These are phyloP conservation scores for Oegoconia quadripuncta DNA, from an alignment of 2,888 invertebrate genomes.

Conservation along the genomic window DNA sequence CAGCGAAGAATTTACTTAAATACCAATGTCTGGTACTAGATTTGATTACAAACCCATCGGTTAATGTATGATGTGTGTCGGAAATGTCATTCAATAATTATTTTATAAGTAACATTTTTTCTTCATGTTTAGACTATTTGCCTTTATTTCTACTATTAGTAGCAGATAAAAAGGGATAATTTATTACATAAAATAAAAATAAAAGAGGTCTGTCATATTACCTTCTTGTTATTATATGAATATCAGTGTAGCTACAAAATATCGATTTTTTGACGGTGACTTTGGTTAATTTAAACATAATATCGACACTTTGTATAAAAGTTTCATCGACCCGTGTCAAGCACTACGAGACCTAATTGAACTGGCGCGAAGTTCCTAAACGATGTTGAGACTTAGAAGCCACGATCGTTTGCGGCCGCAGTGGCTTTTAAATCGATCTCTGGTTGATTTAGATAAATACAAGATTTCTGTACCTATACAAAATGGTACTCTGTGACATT, in stretches of 20 bases:
- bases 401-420: constrained; percentile 22
- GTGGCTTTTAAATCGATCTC: constrained; percentile 20
- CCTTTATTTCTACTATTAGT: neutral
- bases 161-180: neutral
- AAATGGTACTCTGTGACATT: too few relatives aligned
- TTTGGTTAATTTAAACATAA: constrained; percentile 2
- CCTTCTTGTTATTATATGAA: too few relatives aligned
- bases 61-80: too few relatives aligned
- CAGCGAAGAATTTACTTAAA: too few relatives aligned
- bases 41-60: too few relatives aligned
- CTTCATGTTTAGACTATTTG: too few relatives aligned
- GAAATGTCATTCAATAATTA: too few relatives aligned
- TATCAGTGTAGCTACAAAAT: neutral
- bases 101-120: too few relatives aligned
- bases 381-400: constrained; percentile 23
- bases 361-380: constrained; percentile 25
- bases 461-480: neutral
- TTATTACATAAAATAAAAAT: neutral
- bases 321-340: constrained; percentile 27
- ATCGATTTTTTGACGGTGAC: neutral
- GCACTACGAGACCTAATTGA: constrained; percentile 45
- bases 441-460: constrained; percentile 7
- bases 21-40: too few relatives aligned
- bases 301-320: constrained; percentile 25
- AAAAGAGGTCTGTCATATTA: too few relatives aligned